Conservation (phyloP, 2,797 vertebrate genomes). For the Sparus aurata region DNA sequence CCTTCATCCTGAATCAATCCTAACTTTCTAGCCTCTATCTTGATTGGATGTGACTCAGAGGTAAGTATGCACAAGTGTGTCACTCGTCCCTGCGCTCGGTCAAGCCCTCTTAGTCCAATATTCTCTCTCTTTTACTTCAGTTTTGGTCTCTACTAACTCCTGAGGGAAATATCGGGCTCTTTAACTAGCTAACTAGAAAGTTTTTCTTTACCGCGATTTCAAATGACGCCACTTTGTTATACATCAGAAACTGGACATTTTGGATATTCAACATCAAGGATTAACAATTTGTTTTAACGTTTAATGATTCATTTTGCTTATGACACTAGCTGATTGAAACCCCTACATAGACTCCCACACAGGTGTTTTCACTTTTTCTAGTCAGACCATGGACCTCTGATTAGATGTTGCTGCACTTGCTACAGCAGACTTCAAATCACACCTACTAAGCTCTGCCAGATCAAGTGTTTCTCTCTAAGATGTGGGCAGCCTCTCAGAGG, state of each 20-base stretch:
- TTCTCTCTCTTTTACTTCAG: background rate
- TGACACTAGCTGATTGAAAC: background rate
- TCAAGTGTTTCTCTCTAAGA: background rate
- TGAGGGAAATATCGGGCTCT: background rate
- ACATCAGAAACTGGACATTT: background rate
- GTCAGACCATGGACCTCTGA: background rate
- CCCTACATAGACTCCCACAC: background rate
- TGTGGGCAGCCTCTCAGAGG: background rate
- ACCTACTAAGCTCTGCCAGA: background rate
- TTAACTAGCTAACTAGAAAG: background rate
- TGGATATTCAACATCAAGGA: background rate
- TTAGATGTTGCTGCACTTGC: conserved; percentile 3
- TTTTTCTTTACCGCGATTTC: background rate
- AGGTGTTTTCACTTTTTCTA: conserved; percentile 10
- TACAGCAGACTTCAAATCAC: background rate
- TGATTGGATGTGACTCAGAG: too few relatives aligned
- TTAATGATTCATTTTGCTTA: background rate
- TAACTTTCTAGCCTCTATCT: too few relatives aligned
- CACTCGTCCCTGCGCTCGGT: too few relatives aligned
- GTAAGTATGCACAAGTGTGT: too few relatives aligned
- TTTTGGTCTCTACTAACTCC: background rate
- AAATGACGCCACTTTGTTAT: background rate
- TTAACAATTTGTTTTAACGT: background rate
- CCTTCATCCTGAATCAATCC: too few relatives aligned
- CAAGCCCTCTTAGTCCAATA: background rate